Base-by-base conservation (phyloP, 2,888 invertebrate genomes). In the Hedya salicella region DNA sequence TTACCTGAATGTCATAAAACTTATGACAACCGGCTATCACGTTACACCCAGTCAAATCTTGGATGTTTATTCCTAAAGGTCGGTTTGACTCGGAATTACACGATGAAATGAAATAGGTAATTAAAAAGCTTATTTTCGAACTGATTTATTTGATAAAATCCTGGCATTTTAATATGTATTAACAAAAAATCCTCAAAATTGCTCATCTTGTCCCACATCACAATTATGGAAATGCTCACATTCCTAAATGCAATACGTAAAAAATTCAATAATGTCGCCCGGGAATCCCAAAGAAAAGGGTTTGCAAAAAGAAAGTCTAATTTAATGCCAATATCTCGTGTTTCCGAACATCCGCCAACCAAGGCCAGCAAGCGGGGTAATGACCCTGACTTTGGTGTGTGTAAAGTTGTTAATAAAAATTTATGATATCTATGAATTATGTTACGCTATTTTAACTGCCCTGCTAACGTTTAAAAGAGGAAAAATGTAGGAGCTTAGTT, bases 341-440 rank as follows among this genome's bases (percentile, higher is more conserved):
- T 76, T 75, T 75, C 72, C 73, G 77, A 78, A 72, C 72, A 75
- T 77, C 75, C 74, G 68, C 69, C 69, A 74, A 61, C 65, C 81
- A 86, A 84, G 87, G 77, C 71, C 76, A 70, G 42, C 71, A 76
- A 70, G 42, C 70, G 72, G 80, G 81, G 73, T 70, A 78, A 74
- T 71, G 81, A 83, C 80, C 86, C 75, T 62, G 46, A 40, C 25
- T 49, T 42, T 17, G 32, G 32, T 48, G 49, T 60, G 46, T 19
- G 21, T 42, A 49, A 60, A 61, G 53, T 40, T 60, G 53, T 54
- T 42, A 61, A 54, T 66, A 66, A 54, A 54, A 48, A 66, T 54
- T 61, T 48, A 61, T 53, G 59, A 60, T 53, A 49, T 54, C 60
- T 42, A 61, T 49, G 54, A 66, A 61, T 52, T 66, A 60, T 60